Conservation (phyloP, 2,113 vertebrate species). For the Leucoraja erinaceus region DNA sequence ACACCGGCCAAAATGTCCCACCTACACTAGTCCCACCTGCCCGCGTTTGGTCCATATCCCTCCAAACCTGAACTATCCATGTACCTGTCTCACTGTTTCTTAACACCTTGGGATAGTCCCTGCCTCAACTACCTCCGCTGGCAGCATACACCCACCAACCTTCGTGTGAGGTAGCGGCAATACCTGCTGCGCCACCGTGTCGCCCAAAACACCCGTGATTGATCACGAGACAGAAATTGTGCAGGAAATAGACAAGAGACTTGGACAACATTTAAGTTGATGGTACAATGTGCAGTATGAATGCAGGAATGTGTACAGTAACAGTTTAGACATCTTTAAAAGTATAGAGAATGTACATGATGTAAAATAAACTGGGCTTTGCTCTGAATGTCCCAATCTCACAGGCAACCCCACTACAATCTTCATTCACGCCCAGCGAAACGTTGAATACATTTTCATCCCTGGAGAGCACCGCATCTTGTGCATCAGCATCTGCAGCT, state of each 20-base stretch:
- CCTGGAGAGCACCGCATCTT: conserved; percentile 63
- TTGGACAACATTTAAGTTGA: background rate
- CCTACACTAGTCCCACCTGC: no score
- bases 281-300: background rate
- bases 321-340: background rate
- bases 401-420: conserved; percentile 42
- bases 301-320: background rate
- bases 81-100: no score
- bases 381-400: background rate
- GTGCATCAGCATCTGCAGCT: conserved; percentile 61
- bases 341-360: background rate
- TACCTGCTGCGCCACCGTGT: no score
- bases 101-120: no score
- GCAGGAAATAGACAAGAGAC: background rate
- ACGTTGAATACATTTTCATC: conserved; percentile 65
- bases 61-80: no score
- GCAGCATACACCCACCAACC: no score
- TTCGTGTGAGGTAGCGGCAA: no score
- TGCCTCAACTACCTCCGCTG: no score
- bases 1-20: no score
- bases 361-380: background rate
- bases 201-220: background rate
- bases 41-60: no score
- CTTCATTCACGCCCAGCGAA: conserved; percentile 60
- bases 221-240: background rate